A percentile compares a stretch with the other conserved stretches of the same genome.
Conservation (phyloP, 2,797 vertebrate species). For the Phalloptychus januarius region DNA sequence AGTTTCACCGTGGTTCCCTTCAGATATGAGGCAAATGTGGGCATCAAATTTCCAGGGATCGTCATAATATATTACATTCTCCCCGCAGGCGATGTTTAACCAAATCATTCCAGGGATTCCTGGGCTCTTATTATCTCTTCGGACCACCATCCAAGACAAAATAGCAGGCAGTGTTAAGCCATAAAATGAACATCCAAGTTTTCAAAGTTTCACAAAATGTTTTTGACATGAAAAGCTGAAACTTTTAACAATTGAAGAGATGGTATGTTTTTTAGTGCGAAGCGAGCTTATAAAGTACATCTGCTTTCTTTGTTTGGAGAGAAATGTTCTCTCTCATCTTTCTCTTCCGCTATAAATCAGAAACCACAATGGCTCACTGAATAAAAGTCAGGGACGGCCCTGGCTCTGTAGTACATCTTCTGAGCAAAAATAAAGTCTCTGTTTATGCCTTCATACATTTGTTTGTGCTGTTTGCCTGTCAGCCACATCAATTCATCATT, state of each 20-base stretch:
- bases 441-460: constrained; percentile 66
- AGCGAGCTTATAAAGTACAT: constrained; percentile 76
- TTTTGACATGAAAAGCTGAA: constrained; percentile 55
- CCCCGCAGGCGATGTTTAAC: constrained; percentile 70
- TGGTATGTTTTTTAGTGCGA: constrained; percentile 68
- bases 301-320: constrained; percentile 81
- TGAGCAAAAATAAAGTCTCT: constrained; percentile 54
- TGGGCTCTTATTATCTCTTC: constrained; percentile 71
- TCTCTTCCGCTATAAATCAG: constrained; percentile 76
- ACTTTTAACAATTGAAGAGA: constrained; percentile 55
- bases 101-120: constrained; percentile 81
- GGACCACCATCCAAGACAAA: constrained; percentile 69
- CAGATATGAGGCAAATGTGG: constrained; percentile 64
- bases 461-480: constrained; percentile 62
- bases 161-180: constrained; percentile 46
- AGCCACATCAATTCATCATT: constrained; percentile 46
- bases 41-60: constrained; percentile 71
- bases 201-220: constrained; percentile 48
- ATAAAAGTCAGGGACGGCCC: constrained; percentile 70
- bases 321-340: constrained; percentile 75
- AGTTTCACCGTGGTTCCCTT: constrained; percentile 57
- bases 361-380: constrained; percentile 70
- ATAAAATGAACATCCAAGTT: constrained; percentile 56
- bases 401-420: constrained; percentile 62
- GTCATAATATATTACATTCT: constrained; percentile 71